These are phyloP conservation scores for Vannuccia rotundouncinata DNA, from an alignment of 2,888 invertebrate genomes.

Conservation along the genomic window DNA sequence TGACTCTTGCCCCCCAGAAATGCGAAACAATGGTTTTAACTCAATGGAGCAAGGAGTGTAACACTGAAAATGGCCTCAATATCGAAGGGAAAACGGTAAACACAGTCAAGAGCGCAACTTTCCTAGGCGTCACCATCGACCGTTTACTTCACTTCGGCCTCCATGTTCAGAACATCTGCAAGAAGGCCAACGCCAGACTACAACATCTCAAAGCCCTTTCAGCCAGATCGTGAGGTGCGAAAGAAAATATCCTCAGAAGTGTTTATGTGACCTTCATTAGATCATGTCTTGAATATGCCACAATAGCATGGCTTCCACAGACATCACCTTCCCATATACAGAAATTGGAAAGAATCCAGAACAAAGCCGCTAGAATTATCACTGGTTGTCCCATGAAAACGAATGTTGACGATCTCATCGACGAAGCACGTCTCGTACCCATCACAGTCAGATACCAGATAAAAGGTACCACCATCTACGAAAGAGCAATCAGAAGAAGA, in stretches of 20 bases:
- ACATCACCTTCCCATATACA: too few species aligned
- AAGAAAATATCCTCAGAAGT: constrained; percentile 37
- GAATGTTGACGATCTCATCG: too few species aligned
- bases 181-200: neutral
- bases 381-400: too few species aligned
- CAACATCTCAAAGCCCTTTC: neutral
- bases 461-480: too few species aligned
- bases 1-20: neutral
- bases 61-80: neutral
- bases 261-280: neutral
- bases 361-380: too few species aligned
- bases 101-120: neutral
- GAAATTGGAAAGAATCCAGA: too few species aligned
- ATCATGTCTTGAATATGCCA: neutral
- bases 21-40: neutral
- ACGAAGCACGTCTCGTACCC: too few species aligned
- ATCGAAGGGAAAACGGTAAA: neutral
- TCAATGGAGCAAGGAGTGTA: neutral
- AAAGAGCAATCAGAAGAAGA: too few species aligned
- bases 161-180: neutral
- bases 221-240: constrained; percentile 40
- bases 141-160: neutral
- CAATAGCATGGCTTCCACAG: too few species aligned
- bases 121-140: constrained; percentile 1
- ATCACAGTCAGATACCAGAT: too few species aligned